Evolutionary conservation across 2,888 invertebrate genomes (phyloP).

Genomic region (Drosophila robusta): DNA sequence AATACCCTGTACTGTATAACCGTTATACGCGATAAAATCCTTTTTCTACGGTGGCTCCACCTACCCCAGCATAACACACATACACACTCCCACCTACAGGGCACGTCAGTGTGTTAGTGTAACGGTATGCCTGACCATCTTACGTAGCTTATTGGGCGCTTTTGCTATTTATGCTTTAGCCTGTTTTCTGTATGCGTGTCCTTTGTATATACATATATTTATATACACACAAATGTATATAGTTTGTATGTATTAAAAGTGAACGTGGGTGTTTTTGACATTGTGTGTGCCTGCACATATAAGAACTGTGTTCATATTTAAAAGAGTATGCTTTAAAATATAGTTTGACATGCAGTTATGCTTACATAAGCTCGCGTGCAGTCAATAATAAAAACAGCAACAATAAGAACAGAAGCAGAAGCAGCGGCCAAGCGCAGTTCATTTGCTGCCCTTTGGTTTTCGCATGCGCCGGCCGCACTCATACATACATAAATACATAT

Average conservation of each 20-base stretch:
- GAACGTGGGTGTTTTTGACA: constrained; percentile 17
- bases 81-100: constrained; percentile 2
- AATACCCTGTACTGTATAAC: constrained; percentile 26
- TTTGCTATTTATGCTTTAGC: constrained; percentile 29
- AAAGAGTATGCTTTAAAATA: constrained; percentile 6
- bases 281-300: background rate
- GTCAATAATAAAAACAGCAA: constrained; percentile 34
- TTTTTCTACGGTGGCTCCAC: constrained; percentile 34
- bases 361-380: constrained; percentile 63
- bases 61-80: constrained; percentile 7
- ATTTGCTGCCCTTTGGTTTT: constrained; percentile 44
- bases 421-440: constrained; percentile 32
- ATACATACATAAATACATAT: background rate
- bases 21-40: constrained; percentile 23
- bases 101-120: background rate
- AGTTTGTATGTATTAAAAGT: constrained; percentile 15
- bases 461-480: constrained; percentile 57
- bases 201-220: constrained; percentile 16
- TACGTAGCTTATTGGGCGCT: constrained; percentile 11
- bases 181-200: constrained; percentile 12
- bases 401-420: background rate
- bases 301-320: background rate
- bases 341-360: constrained; percentile 29
- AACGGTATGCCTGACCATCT: constrained; percentile 1
- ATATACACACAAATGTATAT: background rate